These are phyloP conservation scores for Nasalis larvatus DNA, from an alignment of 2,113 vertebrate genomes.

Conservation along the genomic window DNA sequence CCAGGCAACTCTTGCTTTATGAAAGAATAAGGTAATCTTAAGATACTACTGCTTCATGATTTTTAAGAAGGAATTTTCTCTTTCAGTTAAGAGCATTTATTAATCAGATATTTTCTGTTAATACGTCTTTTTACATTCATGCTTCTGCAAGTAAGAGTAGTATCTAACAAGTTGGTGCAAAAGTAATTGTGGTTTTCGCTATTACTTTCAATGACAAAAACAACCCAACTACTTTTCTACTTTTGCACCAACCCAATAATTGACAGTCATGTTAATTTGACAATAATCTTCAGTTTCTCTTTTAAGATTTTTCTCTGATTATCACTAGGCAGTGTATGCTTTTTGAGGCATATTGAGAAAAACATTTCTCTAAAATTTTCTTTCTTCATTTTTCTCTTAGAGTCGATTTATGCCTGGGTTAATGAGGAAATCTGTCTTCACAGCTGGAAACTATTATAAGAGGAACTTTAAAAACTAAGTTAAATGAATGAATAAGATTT, in stretches of 20 bases:
- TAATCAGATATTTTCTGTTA: slow-evolving; percentile 18
- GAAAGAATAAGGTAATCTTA: background rate
- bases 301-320: background rate
- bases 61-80: background rate
- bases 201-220: no score
- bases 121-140: background rate
- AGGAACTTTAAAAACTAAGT: background rate
- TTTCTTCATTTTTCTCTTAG: background rate
- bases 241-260: background rate
- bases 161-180: background rate
- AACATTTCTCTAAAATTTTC: slow-evolving; percentile 7
- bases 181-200: no score
- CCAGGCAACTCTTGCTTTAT: slow-evolving; percentile 23
- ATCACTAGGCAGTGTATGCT: background rate
- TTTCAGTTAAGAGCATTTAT: background rate
- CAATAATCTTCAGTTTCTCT: background rate
- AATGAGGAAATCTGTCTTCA: slow-evolving; percentile 5
- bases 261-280: background rate
- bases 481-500: slow-evolving; percentile 7
- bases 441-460: background rate
- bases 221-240: no score
- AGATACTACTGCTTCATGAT: background rate
- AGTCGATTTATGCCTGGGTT: background rate
- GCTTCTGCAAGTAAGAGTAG: background rate
- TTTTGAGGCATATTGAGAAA: background rate